A percentile compares a stretch with the other conserved stretches of the same genome.
These are phyloP conservation scores for Chondrosia reniformis DNA, from an alignment of 37 sponge, comb jelly and placozoan genomes.

Conservation along the genomic window DNA sequence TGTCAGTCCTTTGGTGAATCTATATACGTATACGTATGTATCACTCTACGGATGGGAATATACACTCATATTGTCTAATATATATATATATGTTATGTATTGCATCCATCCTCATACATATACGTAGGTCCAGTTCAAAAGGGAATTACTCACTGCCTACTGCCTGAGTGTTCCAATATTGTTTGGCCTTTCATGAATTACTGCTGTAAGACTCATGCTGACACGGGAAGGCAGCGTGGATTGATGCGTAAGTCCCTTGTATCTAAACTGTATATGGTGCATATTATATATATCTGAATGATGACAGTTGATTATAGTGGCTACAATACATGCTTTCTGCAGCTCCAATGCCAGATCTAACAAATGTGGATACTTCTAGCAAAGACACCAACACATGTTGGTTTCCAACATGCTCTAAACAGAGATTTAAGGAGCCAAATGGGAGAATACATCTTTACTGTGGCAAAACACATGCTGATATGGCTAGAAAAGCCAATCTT, in stretches of 20 bases:
- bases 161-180: constrained; percentile 61
- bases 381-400: no score
- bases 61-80: no score
- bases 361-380: no score
- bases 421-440: not conserved
- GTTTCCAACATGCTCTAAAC: not conserved
- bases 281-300: not conserved
- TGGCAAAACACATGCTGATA: constrained; percentile 59
- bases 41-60: no score
- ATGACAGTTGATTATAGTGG: not conserved
- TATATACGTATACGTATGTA: no score
- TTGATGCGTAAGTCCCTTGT: constrained; percentile 41
- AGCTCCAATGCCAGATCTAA: no score
- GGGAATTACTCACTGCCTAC: constrained; percentile 80
- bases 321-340: no score
- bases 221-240: constrained; percentile 43
- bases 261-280: no score
- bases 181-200: constrained; percentile 88
- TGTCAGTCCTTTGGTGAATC: no score
- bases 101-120: no score
- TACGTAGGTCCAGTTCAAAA: constrained; percentile 43
- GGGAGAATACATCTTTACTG: constrained; percentile 52
- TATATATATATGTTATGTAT: no score
- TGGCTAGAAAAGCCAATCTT: constrained; percentile 20
- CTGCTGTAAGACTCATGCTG: constrained; percentile 78